phyloP scores from a whole-genome alignment of 2,113 vertebrate species.

The Hydrochoerus hydrochaeris region DNA sequence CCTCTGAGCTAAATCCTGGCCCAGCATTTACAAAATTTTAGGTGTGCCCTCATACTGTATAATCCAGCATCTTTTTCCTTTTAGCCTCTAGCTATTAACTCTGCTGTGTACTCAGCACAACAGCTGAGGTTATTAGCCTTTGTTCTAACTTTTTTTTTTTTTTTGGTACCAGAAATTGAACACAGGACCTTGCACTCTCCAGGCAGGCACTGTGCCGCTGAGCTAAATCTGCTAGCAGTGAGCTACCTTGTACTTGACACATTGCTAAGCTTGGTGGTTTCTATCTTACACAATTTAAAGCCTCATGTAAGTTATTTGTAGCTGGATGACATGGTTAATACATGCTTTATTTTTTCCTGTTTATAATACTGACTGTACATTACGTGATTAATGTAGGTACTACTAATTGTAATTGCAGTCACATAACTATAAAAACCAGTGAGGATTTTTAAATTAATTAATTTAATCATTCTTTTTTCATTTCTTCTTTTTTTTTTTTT shows the following conservation, averaged over 20 bases:
- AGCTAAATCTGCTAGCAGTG: neutral
- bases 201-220: too few species aligned
- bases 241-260: neutral
- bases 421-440: neutral
- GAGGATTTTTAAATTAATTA: neutral
- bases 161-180: too few species aligned
- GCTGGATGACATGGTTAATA: neutral
- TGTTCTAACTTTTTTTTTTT: neutral
- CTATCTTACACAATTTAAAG: neutral
- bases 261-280: neutral
- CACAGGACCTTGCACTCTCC: too few species aligned
- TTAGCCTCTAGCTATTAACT: neutral
- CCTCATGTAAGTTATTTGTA: conserved; percentile 4
- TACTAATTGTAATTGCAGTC: neutral
- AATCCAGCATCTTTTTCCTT: neutral
- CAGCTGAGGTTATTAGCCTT: neutral
- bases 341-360: neutral
- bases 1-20: too few species aligned
- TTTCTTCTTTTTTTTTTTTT: too few species aligned
- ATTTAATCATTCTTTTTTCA: neutral
- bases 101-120: neutral
- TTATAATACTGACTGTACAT: conserved; percentile 28
- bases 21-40: neutral
- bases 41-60: neutral
- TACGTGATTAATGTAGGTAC: neutral